Evolutionary conservation across 1,140 invertebrate species (phyloP).

Genomic region (Samia ricini): DNA sequence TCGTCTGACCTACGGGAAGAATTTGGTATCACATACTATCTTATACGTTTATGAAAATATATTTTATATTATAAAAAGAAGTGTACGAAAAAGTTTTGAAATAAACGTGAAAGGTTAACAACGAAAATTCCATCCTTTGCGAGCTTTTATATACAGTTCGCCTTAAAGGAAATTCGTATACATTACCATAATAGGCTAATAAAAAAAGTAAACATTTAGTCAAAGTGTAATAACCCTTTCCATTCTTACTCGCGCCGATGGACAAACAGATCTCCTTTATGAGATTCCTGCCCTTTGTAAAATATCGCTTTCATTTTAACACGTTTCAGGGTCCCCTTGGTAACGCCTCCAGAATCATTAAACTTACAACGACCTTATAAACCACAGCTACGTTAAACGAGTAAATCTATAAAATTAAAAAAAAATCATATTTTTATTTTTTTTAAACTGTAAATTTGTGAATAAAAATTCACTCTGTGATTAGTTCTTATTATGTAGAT

Average conservation of each 20-base stretch:
- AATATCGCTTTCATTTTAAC: conserved; percentile 19
- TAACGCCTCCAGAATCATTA: conserved; percentile 18
- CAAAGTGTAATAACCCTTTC: conserved; percentile 4
- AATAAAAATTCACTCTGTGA: too few relatives aligned
- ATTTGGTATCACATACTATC: too few relatives aligned
- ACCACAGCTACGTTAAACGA: too few relatives aligned
- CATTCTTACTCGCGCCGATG: background rate
- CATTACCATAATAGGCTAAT: background rate
- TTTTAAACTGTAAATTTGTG: too few relatives aligned
- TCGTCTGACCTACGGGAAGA: too few relatives aligned
- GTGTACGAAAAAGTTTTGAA: too few relatives aligned
- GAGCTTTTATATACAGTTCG: background rate
- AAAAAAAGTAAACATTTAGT: background rate
- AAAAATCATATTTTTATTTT: too few relatives aligned
- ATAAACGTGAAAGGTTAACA: background rate
- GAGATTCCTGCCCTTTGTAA: conserved; percentile 16
- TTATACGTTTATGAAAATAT: too few relatives aligned
- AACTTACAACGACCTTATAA: background rate
- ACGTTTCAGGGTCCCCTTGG: conserved; percentile 8
- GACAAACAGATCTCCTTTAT: conserved; percentile 14
- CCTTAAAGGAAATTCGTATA: conserved; percentile 1
- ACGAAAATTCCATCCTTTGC: background rate
- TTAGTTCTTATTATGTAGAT: too few relatives aligned
- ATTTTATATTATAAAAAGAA: too few relatives aligned
- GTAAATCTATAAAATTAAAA: too few relatives aligned